Evolutionary conservation across 2,888 invertebrate species (phyloP).

Genomic region (Phaedon cochleariae): DNA sequence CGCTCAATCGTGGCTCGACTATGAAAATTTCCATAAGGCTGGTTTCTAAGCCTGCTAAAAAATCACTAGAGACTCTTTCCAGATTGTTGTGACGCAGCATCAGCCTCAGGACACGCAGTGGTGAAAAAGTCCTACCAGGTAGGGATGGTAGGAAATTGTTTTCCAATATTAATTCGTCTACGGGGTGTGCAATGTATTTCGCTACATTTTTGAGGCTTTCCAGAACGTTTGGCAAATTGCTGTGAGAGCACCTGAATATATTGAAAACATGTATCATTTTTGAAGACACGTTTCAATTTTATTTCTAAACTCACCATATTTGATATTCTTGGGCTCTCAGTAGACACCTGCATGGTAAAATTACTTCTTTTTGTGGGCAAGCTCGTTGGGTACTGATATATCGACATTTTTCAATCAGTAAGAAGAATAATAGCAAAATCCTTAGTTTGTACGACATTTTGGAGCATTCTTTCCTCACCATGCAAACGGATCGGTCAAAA

Average conservation of each 20-base stretch:
- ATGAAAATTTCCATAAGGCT: slow-evolving; percentile 83
- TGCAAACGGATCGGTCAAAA: slow-evolving; percentile 2
- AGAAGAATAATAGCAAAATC: no score
- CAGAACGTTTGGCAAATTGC: slow-evolving; percentile 80
- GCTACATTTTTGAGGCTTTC: slow-evolving; percentile 77
- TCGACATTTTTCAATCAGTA: neutral
- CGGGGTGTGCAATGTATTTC: slow-evolving; percentile 72
- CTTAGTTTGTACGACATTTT: slow-evolving; percentile 9
- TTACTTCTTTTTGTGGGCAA: slow-evolving; percentile 81
- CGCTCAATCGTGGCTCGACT: slow-evolving; percentile 83
- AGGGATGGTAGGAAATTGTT: slow-evolving; percentile 86
- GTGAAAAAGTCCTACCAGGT: slow-evolving; percentile 83
- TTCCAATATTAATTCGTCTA: slow-evolving; percentile 88
- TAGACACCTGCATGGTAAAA: slow-evolving; percentile 84
- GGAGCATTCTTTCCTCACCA: slow-evolving; percentile 13
- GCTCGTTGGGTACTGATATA: slow-evolving; percentile 44
- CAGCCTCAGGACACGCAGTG: slow-evolving; percentile 77
- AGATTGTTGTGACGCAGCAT: slow-evolving; percentile 86
- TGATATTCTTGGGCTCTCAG: slow-evolving; percentile 80
- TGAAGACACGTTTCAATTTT: no score
- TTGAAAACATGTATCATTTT: no score
- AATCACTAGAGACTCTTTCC: slow-evolving; percentile 81
- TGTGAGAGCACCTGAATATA: slow-evolving; percentile 85
- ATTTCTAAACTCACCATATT: slow-evolving; percentile 73
- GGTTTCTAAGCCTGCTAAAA: slow-evolving; percentile 81